phyloP scores from a whole-genome alignment of 2,113 vertebrate species.

The Cisticola juncidis region DNA sequence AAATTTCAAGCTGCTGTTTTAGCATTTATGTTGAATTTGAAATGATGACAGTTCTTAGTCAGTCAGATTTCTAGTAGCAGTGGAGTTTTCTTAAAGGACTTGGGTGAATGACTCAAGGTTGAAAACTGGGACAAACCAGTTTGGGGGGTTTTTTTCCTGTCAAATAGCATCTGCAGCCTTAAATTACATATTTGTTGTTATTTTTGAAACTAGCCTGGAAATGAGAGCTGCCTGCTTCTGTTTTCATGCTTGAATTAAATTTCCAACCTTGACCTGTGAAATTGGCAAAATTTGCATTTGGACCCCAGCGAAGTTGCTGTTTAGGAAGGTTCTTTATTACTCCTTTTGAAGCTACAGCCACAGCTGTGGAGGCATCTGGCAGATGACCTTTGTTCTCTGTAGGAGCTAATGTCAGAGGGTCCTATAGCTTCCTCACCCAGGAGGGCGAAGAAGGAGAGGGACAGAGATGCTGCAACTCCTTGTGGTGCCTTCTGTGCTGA shows the following conservation, averaged over 20 bases:
- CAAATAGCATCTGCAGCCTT: not conserved
- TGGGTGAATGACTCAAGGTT: conserved; percentile 27
- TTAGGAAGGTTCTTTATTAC: not conserved
- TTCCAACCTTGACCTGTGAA: not conserved
- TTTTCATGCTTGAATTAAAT: not conserved
- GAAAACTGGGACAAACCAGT: conserved; percentile 22
- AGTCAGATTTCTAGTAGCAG: conserved; percentile 32
- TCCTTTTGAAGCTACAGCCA: accelerated
- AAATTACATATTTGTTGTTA: not conserved
- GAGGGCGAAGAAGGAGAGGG: not conserved
- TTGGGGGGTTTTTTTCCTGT: not conserved
- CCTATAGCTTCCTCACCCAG: not conserved
- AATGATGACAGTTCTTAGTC: conserved; percentile 23
- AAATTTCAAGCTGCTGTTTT: conserved; percentile 38
- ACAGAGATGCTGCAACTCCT: not conserved
- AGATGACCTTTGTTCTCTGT: not conserved
- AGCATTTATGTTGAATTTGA: conserved; percentile 36
- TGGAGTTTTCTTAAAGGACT: conserved; percentile 43
- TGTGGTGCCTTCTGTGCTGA: not conserved
- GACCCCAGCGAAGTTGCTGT: not conserved
- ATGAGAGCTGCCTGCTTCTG: conserved; percentile 13
- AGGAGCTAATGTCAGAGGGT: not conserved
- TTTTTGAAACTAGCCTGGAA: conserved; percentile 15
- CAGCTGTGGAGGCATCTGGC: not conserved
- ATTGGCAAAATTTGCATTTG: not conserved